These are phyloP conservation scores for Heliothis peltigera DNA, from an alignment of 2,888 invertebrate genomes.

Conservation along the genomic window DNA sequence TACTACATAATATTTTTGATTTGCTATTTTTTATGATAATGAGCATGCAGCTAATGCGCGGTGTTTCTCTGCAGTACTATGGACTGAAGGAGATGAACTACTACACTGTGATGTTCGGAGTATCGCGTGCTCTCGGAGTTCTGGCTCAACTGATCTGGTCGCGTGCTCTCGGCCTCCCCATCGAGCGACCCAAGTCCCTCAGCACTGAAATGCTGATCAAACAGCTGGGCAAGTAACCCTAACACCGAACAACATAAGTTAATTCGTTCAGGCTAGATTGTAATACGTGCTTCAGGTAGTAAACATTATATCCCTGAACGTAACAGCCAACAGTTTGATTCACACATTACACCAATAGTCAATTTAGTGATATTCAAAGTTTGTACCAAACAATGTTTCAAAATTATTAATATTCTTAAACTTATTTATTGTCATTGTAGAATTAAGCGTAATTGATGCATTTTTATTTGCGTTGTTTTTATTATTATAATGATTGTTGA, in stretches of 20 bases:
- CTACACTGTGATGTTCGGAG: constrained; percentile 98
- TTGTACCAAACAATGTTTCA: constrained; percentile 44
- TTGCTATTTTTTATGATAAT: neutral
- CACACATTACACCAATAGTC: constrained; percentile 73
- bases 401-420: constrained; percentile 47
- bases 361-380: constrained; percentile 59
- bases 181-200: constrained; percentile 96
- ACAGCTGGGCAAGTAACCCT: constrained; percentile 80
- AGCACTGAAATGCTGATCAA: constrained; percentile 91
- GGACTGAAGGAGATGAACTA: constrained; percentile 97
- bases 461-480: constrained; percentile 64
- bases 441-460: constrained; percentile 70
- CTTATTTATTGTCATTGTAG: constrained; percentile 58
- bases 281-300: constrained; percentile 35
- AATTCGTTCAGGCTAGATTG: constrained; percentile 51
- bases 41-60: constrained; percentile 18
- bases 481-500: constrained; percentile 63
- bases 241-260: constrained; percentile 40
- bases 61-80: constrained; percentile 92
- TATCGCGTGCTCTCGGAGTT: constrained; percentile 96
- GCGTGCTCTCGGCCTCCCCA: constrained; percentile 95
- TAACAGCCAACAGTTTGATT: constrained; percentile 66
- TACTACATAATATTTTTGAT: constrained; percentile 2
- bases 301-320: constrained; percentile 45
- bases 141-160: constrained; percentile 96